phyloP scores from a whole-genome alignment of 1,140 invertebrate genomes.

The Leptestheria dahalacensis region DNA sequence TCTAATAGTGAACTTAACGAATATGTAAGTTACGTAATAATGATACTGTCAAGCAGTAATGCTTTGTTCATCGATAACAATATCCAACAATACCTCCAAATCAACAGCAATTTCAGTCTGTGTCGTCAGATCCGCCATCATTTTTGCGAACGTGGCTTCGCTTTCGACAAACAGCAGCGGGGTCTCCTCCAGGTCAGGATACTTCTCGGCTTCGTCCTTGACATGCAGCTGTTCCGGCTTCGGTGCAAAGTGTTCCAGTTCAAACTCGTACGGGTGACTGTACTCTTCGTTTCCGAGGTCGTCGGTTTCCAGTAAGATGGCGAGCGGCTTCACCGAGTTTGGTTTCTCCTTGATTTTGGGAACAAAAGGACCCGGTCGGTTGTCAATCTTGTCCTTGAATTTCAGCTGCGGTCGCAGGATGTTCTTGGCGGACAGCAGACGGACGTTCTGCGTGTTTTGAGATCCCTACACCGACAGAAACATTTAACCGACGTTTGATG shows the following conservation, averaged over 20 bases:
- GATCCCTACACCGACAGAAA: conserved; percentile 14
- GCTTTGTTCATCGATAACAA: not conserved
- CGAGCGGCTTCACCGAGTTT: conserved; percentile 67
- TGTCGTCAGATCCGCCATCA: conserved; percentile 47
- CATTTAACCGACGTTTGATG: conserved; percentile 9
- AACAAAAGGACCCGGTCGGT: conserved; percentile 53
- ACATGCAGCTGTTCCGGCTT: conserved; percentile 32
- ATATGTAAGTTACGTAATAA: conserved; percentile 11
- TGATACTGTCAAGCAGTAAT: not conserved
- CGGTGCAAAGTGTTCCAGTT: conserved; percentile 54
- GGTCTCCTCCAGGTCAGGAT: conserved; percentile 42
- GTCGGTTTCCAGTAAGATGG: conserved; percentile 47
- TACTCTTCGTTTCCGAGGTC: conserved; percentile 39
- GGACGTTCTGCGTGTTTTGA: conserved; percentile 27
- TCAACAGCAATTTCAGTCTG: conserved; percentile 67
- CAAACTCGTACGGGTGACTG: conserved; percentile 78
- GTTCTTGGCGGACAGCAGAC: conserved; percentile 54
- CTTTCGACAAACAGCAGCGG: conserved; percentile 51
- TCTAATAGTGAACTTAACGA: too few species aligned
- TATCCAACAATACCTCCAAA: conserved; percentile 43
- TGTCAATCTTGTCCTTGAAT: conserved; percentile 77
- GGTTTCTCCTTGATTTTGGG: conserved; percentile 76
- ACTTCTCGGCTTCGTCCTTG: conserved; percentile 24
- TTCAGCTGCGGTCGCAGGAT: conserved; percentile 63
- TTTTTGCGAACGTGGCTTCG: conserved; percentile 40